Percentiles rank a stretch among this genome's conserved stretches.
These are phyloP conservation scores for Coilia nasus DNA, from an alignment of 2,797 vertebrate genomes.

Conservation along the genomic window DNA sequence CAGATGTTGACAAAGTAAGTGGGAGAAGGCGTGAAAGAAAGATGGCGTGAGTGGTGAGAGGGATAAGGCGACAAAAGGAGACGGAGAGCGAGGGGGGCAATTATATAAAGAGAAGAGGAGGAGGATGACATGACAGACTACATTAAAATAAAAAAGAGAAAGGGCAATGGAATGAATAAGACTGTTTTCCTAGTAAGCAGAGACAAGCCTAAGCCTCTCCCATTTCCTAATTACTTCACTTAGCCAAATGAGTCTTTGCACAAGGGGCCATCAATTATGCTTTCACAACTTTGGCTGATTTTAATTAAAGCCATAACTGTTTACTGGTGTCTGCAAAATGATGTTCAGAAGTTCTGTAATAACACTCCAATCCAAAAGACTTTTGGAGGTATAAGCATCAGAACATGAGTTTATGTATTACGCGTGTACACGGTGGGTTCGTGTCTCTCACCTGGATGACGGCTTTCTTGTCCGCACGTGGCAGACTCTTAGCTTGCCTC, in stretches of 20 bases:
- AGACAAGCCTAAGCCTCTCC: background rate
- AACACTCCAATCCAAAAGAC: too few relatives aligned
- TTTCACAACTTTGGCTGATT: background rate
- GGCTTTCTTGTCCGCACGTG: constrained; percentile 94
- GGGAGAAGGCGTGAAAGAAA: background rate
- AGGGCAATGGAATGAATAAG: background rate
- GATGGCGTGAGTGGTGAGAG: too few relatives aligned
- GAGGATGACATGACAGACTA: background rate
- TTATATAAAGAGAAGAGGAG: background rate
- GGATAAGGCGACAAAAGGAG: too few relatives aligned
- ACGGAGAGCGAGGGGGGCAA: background rate
- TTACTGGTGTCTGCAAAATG: background rate
- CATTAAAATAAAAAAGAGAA: background rate
- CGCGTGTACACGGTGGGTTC: background rate
- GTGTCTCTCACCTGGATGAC: constrained; percentile 89
- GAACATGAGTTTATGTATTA: background rate
- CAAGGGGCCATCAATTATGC: background rate
- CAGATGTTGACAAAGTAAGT: too few relatives aligned
- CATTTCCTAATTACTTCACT: background rate
- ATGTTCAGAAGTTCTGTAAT: too few relatives aligned
- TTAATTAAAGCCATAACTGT: background rate
- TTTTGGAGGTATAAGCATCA: too few relatives aligned
- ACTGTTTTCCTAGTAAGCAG: background rate
- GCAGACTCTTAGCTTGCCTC: constrained; percentile 92
- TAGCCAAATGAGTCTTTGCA: background rate